phyloP scores from a whole-genome alignment of 2,797 vertebrate genomes.

The Spinus pinus region DNA sequence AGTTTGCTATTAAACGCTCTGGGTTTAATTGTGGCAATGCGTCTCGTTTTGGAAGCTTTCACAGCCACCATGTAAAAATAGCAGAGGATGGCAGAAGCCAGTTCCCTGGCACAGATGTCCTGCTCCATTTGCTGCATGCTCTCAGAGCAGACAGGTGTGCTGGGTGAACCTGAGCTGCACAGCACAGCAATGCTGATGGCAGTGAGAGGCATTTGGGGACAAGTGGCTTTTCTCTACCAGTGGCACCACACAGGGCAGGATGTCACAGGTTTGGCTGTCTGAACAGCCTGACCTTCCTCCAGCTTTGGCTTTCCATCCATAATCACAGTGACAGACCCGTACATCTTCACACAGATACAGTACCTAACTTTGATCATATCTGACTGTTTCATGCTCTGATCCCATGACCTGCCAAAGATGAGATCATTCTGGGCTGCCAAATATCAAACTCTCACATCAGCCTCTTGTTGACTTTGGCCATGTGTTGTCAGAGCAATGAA shows the following conservation, averaged over 20 bases:
- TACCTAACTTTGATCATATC: not conserved
- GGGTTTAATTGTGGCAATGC: conserved; percentile 11
- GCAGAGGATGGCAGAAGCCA: conserved; percentile 13
- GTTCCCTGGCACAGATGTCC: conserved; percentile 44
- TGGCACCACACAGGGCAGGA: not conserved
- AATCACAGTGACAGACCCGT: not conserved
- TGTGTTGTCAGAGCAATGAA: not conserved
- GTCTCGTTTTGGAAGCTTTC: conserved; percentile 33
- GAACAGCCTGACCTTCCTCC: not conserved
- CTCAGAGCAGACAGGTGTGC: conserved; percentile 2
- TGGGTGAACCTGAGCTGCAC: not conserved
- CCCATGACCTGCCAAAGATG: not conserved
- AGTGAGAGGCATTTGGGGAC: not conserved
- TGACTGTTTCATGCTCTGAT: not conserved
- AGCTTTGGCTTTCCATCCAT: not conserved
- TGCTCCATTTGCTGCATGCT: not conserved
- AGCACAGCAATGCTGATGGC: not conserved
- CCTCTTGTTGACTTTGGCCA: not conserved
- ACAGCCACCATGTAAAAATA: conserved; percentile 37
- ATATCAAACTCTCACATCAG: not conserved
- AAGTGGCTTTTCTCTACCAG: not conserved
- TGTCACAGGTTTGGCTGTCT: not conserved
- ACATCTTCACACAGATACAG: not conserved
- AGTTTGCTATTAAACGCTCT: not conserved
- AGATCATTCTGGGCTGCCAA: conserved; percentile 1